Base-by-base conservation (phyloP, 1,140 invertebrate genomes). In the Tenebrio molitor region DNA sequence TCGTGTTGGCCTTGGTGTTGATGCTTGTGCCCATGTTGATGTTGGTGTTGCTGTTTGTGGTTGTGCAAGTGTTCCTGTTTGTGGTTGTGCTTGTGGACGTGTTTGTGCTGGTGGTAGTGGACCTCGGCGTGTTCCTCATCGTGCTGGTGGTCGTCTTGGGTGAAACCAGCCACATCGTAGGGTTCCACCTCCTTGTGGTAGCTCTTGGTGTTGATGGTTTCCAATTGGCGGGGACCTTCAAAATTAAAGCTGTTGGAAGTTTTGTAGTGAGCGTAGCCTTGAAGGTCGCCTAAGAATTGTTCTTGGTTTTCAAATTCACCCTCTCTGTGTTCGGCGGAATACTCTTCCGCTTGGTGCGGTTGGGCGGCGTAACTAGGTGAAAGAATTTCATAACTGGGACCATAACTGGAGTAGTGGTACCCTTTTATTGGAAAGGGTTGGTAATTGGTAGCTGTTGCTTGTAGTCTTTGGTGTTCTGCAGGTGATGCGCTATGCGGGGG, bases 171-270 rank as follows among this genome's bases (percentile, higher is more conserved):
- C 1, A 69, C 53, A 14, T 77, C 76, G 44, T 50, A 77, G 8
- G 74, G 53, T 25, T 67, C 70, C 7, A 71, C 71, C 63, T 77
- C 69, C 29, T 74, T 73, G 41, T 77, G 76, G 67, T 74, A 77
- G 50, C 71, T 76, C 14, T 76, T 62, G 3, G 75, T 78, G 12
- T 65, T 41, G 58, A 78, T 78, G 14, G 71, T 72, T 71, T 79
- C 78, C 17, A 78, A 68, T 25, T 79, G 78, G 15, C 73, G 64
- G n/a, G 75, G 77, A n/a, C 78, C 78, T 63, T 74, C 69, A 7
- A 78, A 16, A 25, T 76, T 76, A 10, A 77, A 69, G 34, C 74
- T 77, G 6, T 71, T 70, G 10, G 73, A 71, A 12, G 68, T 75
- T 74, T 77, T 72, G 46, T 78, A 77, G 34, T 79, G 73, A 6